These are phyloP conservation scores for Nesometra sesokonis DNA, from an alignment of 35 echinoderm and acorn worm species.

Conservation along the genomic window DNA sequence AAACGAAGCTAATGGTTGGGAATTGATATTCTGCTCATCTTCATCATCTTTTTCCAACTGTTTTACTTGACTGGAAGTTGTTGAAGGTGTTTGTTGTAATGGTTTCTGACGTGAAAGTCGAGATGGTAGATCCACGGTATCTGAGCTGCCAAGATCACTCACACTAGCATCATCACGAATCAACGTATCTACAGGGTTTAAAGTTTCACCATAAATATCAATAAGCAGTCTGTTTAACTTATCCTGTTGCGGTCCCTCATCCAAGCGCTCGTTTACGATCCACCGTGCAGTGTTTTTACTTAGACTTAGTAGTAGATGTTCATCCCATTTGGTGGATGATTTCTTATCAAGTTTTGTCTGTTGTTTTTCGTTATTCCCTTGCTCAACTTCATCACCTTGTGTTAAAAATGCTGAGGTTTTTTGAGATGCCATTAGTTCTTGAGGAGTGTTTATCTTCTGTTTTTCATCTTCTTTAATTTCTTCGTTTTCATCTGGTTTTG, in stretches of 20 bases:
- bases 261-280: slow-evolving; percentile 62
- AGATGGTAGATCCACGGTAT: neutral
- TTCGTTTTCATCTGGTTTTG: slow-evolving; percentile 25
- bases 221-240: slow-evolving; percentile 53
- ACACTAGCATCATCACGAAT: slow-evolving; percentile 72
- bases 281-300: slow-evolving; percentile 91
- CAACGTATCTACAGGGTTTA: slow-evolving; percentile 46
- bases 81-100: neutral
- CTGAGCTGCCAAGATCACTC: slow-evolving; percentile 29
- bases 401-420: neutral
- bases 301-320: slow-evolving; percentile 44
- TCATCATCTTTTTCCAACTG: neutral
- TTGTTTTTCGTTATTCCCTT: neutral
- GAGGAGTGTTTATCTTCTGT: neutral
- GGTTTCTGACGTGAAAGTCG: neutral
- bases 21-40: slow-evolving; percentile 24
- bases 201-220: slow-evolving; percentile 48
- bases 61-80: neutral
- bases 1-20: slow-evolving; percentile 55
- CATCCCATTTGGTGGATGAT: slow-evolving; percentile 55
- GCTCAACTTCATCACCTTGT: neutral
- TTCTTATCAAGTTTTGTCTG: neutral
- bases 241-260: slow-evolving; percentile 58
- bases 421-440: neutral
- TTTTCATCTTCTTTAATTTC: neutral